Conservation (phyloP, 2,113 vertebrate genomes). For the Chunga burmeisteri region DNA sequence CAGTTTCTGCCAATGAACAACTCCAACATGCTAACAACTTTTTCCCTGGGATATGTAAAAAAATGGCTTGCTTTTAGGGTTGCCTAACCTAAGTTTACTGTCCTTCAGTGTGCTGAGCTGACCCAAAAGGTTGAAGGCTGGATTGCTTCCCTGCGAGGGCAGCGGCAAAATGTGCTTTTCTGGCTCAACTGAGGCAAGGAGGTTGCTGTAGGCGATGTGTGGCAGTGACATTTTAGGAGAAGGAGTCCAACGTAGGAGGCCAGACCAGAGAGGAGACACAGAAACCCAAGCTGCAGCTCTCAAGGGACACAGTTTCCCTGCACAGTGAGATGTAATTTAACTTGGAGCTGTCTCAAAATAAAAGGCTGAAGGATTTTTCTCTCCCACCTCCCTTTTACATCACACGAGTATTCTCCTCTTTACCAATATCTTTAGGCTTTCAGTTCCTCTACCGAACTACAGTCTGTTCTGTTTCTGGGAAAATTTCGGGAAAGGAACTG, state of each 20-base stretch:
- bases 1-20: background rate
- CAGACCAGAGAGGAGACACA: background rate
- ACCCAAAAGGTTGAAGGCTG: background rate
- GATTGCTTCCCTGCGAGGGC: background rate
- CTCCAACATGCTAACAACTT: background rate
- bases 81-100: background rate
- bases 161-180: background rate
- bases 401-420: slow-evolving; percentile 5
- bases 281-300: background rate
- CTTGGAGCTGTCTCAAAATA: background rate
- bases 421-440: slow-evolving; percentile 35
- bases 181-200: background rate
- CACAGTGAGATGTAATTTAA: rapidly evolving
- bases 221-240: background rate
- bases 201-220: background rate
- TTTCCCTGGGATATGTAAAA: rapidly evolving
- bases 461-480: slow-evolving; percentile 51
- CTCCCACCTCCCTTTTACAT: background rate
- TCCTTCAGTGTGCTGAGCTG: background rate
- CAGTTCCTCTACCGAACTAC: slow-evolving; percentile 11
- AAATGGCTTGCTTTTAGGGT: background rate
- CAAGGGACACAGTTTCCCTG: background rate
- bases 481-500: slow-evolving; percentile 30
- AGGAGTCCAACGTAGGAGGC: background rate
- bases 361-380: background rate